These are phyloP conservation scores for Hypomecis atomaria DNA, from an alignment of 2,888 invertebrate genomes.

Conservation along the genomic window DNA sequence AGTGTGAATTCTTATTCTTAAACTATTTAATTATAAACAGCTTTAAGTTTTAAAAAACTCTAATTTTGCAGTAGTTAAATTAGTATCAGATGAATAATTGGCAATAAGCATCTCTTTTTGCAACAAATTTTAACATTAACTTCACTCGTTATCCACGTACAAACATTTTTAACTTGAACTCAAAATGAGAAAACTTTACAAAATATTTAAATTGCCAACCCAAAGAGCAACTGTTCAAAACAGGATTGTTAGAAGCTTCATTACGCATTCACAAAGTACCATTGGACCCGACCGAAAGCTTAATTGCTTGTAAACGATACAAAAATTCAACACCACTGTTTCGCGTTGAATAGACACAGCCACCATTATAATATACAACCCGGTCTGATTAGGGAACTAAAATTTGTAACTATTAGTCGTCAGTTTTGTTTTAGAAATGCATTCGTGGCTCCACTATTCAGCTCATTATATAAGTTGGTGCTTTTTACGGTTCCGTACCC, in stretches of 20 bases:
- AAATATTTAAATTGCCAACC: too few species aligned
- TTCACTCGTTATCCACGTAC: too few species aligned
- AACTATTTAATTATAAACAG: too few species aligned
- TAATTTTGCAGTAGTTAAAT: too few species aligned
- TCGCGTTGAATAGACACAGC: constrained; percentile 17
- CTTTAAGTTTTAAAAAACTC: too few species aligned
- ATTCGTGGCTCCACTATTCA: neutral
- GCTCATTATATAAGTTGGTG: neutral
- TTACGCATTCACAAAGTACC: constrained; percentile 11
- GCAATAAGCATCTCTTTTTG: too few species aligned
- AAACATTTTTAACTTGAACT: too few species aligned
- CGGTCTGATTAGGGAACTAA: neutral
- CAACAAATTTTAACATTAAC: too few species aligned
- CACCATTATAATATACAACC: neutral
- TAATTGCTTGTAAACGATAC: constrained; percentile 22
- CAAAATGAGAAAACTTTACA: too few species aligned
- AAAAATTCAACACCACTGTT: constrained; percentile 18
- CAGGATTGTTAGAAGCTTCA: constrained; percentile 8
- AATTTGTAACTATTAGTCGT: neutral
- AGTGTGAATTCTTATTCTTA: too few species aligned
- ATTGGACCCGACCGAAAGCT: constrained; percentile 9
- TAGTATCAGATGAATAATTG: too few species aligned
- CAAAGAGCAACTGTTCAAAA: neutral
- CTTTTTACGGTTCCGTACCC: too few species aligned
- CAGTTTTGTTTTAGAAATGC: neutral